These are phyloP conservation scores for Luperina nickerlii DNA, from an alignment of 2,888 invertebrate species.

Conservation along the genomic window DNA sequence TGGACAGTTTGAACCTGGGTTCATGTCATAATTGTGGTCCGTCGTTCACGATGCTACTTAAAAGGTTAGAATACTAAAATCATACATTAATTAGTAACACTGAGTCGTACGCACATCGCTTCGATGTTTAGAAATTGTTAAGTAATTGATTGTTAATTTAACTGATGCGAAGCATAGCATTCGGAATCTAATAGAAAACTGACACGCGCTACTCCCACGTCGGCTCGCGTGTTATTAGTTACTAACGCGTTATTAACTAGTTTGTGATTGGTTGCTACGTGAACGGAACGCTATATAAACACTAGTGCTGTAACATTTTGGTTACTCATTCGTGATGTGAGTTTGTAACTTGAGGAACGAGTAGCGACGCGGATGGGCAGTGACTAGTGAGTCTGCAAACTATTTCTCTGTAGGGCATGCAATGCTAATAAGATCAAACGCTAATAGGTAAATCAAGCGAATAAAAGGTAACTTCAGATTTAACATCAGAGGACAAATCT, in stretches of 20 bases:
- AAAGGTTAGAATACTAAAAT: background rate
- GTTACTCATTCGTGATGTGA: background rate
- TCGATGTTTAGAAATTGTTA: background rate
- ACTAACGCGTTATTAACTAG: constrained; percentile 1
- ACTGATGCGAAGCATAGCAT: background rate
- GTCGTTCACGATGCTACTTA: background rate
- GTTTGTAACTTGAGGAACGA: background rate
- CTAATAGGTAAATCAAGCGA: background rate
- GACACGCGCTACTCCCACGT: no score
- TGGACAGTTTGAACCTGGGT: constrained; percentile 4
- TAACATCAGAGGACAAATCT: background rate
- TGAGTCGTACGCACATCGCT: no score
- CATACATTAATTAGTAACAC: background rate
- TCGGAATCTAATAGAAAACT: background rate
- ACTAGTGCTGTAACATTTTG: background rate
- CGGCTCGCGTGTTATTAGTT: background rate
- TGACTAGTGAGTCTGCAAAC: constrained; percentile 8
- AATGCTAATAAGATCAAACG: background rate
- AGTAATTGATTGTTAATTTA: background rate
- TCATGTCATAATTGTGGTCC: background rate
- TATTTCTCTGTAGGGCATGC: background rate
- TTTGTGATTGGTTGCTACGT: background rate
- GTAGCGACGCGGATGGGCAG: background rate
- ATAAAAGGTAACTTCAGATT: background rate
- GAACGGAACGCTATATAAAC: background rate